Evolutionary conservation across 2,797 vertebrate species (phyloP).

Genomic region (Synaphobranchus kaupii): DNA sequence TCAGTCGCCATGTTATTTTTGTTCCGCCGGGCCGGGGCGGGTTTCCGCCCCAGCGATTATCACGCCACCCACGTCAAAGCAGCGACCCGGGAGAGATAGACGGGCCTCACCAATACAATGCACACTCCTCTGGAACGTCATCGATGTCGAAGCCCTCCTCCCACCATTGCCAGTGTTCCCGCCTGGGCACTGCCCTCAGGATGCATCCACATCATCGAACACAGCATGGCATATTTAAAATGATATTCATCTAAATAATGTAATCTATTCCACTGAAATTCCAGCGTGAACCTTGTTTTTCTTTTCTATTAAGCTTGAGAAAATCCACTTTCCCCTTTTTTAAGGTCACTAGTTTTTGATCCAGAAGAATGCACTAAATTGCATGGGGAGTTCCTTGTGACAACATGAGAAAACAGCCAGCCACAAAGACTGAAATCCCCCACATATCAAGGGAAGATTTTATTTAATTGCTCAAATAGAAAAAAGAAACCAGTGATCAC

Average conservation of each 20-base stretch:
- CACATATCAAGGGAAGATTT: neutral
- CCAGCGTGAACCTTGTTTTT: neutral
- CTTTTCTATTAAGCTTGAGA: neutral
- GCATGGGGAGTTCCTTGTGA: neutral
- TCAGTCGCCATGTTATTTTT: neutral
- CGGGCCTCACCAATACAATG: neutral
- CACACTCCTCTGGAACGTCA: neutral
- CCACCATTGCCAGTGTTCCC: neutral
- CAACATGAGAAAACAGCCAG: neutral
- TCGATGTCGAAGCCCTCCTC: neutral
- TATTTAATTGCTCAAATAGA: neutral
- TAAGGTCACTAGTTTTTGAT: neutral
- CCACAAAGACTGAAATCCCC: neutral
- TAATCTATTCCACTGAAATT: neutral
- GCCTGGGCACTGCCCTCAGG: neutral
- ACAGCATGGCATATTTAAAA: neutral
- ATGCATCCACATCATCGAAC: neutral
- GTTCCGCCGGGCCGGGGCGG: neutral
- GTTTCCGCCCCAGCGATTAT: neutral
- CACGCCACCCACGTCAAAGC: constrained; percentile 15
- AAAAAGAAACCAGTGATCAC: neutral
- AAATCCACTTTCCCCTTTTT: neutral
- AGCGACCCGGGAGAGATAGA: neutral
- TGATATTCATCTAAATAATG: neutral
- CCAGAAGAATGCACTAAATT: neutral